Evolutionary conservation across 2,113 vertebrate genomes (phyloP).

Genomic region (Thymallus thymallus): DNA sequence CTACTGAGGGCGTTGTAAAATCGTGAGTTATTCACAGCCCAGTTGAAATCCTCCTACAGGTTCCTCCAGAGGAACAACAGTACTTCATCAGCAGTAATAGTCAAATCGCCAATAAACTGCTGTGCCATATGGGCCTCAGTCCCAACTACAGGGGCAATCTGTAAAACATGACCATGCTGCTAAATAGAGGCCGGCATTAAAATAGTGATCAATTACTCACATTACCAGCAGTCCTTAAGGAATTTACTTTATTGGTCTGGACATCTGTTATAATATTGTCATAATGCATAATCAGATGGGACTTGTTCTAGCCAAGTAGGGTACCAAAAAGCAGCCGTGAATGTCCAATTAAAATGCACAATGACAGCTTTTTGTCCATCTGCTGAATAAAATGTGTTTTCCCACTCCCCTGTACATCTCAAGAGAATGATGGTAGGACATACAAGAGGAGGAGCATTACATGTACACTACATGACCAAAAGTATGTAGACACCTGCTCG

Average conservation of each 20-base stretch:
- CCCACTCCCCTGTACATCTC: conserved; percentile 28
- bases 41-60: conserved; percentile 75
- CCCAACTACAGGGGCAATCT: conserved; percentile 92
- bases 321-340: conserved; percentile 92
- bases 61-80: conserved; percentile 77
- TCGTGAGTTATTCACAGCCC: conserved; percentile 43
- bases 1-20: conserved; percentile 49
- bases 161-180: conserved; percentile 89
- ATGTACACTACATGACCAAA: not conserved
- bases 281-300: conserved; percentile 99
- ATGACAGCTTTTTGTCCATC: conserved; percentile 97
- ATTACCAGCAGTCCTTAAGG: conserved; percentile 96
- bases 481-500: too few relatives aligned
- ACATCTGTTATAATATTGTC: conserved; percentile 99
- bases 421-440: conserved; percentile 43
- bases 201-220: conserved; percentile 99
- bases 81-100: conserved; percentile 80
- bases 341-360: conserved; percentile 94
- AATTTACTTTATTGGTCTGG: conserved; percentile 98
- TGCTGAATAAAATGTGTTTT: conserved; percentile 76
- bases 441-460: conserved; percentile 30
- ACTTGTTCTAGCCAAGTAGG: conserved; percentile 89
- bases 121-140: conserved; percentile 91
- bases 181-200: conserved; percentile 82
- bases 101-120: conserved; percentile 83